phyloP scores from a whole-genome alignment of 2,888 invertebrate species.

The Pachymerium ferrugineum region DNA sequence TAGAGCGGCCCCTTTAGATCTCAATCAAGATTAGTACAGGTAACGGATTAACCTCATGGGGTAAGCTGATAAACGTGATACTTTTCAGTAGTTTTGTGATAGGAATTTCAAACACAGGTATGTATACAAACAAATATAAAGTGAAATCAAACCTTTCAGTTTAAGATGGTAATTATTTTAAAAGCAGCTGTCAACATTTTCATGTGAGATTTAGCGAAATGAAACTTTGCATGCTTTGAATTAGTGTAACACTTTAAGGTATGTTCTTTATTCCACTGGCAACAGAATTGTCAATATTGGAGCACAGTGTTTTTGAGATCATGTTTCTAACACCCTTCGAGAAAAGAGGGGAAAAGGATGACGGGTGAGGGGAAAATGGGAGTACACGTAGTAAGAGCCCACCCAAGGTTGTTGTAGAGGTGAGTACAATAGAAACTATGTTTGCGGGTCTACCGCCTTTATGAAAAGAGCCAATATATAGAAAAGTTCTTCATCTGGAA shows the following conservation, averaged over 20 bases:
- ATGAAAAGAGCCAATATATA: neutral
- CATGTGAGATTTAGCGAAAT: no score
- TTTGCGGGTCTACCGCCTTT: constrained; percentile 14
- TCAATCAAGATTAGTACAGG: constrained; percentile 23
- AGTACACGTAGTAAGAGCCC: constrained; percentile 11
- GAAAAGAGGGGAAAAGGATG: neutral
- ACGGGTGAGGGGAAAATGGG: neutral
- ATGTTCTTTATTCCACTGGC: no score
- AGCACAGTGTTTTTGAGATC: constrained; percentile 18
- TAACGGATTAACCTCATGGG: constrained; percentile 24
- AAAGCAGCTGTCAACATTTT: no score
- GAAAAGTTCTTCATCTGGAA: constrained; percentile 1
- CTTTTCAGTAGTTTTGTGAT: constrained; percentile 17
- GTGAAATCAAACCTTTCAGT: neutral
- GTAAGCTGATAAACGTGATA: constrained; percentile 24
- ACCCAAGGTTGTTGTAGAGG: constrained; percentile 15
- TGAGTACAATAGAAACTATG: constrained; percentile 11
- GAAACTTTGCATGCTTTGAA: no score
- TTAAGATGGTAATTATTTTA: neutral
- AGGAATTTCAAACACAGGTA: constrained; percentile 1
- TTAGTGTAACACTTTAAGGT: no score
- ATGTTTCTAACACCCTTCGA: neutral
- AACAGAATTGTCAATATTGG: no score
- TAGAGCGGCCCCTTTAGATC: constrained; percentile 10
- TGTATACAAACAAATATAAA: neutral